Conservation (phyloP, 2,113 vertebrate species). For the Etheostoma cragini region DNA sequence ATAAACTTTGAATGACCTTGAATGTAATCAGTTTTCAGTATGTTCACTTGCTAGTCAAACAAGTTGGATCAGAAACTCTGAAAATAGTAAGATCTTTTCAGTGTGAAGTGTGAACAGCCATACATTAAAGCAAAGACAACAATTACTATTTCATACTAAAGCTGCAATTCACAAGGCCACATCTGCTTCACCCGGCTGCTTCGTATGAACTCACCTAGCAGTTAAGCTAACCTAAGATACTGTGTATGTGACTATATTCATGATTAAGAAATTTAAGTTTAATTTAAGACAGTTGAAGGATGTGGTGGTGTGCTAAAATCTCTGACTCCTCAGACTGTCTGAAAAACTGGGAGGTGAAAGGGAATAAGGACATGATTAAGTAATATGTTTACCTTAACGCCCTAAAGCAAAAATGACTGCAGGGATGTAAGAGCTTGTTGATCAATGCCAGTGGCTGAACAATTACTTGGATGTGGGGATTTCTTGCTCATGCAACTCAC, state of each 20-base stretch:
- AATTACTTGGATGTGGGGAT: background rate
- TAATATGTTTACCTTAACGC: background rate
- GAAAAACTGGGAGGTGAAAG: conserved; percentile 10
- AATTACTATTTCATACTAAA: background rate
- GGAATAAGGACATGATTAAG: background rate
- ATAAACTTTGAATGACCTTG: background rate
- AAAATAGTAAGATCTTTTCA: background rate
- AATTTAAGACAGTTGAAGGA: background rate
- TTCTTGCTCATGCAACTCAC: background rate
- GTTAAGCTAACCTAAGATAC: background rate
- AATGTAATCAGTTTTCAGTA: background rate
- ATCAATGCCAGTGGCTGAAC: conserved; percentile 21
- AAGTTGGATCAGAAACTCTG: background rate
- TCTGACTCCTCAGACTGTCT: background rate
- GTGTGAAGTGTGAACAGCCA: background rate
- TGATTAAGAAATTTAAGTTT: conserved; percentile 19
- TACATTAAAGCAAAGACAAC: background rate
- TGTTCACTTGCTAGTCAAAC: background rate
- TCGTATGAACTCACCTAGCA: background rate
- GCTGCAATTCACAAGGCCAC: conserved; percentile 12
- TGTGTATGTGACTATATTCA: conserved; percentile 19
- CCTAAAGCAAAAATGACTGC: background rate
- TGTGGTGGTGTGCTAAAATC: background rate
- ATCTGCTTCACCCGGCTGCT: background rate
- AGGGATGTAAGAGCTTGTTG: conserved; percentile 4